Conservation (phyloP, 2,888 invertebrate species). For the Zygothrica quintamaculata region DNA sequence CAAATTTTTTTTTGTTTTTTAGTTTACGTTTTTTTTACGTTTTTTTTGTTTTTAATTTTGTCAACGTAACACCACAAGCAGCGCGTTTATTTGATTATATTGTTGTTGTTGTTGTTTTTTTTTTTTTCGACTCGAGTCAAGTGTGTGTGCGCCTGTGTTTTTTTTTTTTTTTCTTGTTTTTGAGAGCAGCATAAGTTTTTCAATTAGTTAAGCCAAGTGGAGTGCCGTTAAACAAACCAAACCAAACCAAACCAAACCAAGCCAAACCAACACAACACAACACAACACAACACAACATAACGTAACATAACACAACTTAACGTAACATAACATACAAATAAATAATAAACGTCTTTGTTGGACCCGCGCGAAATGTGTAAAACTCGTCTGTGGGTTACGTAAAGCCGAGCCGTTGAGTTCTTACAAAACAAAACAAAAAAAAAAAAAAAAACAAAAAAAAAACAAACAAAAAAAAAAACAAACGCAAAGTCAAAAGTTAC, state of each 20-base stretch:
- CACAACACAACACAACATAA: too few relatives aligned
- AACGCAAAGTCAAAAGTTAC: constrained; percentile 57
- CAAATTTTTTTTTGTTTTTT: too few relatives aligned
- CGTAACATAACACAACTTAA: too few relatives aligned
- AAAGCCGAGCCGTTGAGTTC: constrained; percentile 73
- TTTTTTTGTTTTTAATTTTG: neutral
- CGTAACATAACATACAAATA: too few relatives aligned
- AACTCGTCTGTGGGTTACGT: constrained; percentile 72
- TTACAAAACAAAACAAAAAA: constrained; percentile 66
- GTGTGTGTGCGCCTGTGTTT: constrained; percentile 6
- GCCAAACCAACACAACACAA: too few relatives aligned
- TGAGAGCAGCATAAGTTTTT: constrained; percentile 29
- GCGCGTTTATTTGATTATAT: constrained; percentile 30
- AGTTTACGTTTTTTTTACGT: constrained; percentile 46
- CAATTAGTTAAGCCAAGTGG: constrained; percentile 16
- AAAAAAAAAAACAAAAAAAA: too few relatives aligned
- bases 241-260: too few relatives aligned
- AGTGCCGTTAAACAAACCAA: constrained; percentile 13
- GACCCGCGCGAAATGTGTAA: constrained; percentile 43
- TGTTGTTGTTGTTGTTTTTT: too few relatives aligned
- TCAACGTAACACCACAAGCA: constrained; percentile 28
- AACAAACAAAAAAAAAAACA: too few relatives aligned
- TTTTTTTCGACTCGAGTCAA: neutral
- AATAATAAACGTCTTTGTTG: constrained; percentile 18
- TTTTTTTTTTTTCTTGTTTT: too few relatives aligned